phyloP scores from a whole-genome alignment of 2,888 invertebrate species.

The Polydrusus tereticollis region DNA sequence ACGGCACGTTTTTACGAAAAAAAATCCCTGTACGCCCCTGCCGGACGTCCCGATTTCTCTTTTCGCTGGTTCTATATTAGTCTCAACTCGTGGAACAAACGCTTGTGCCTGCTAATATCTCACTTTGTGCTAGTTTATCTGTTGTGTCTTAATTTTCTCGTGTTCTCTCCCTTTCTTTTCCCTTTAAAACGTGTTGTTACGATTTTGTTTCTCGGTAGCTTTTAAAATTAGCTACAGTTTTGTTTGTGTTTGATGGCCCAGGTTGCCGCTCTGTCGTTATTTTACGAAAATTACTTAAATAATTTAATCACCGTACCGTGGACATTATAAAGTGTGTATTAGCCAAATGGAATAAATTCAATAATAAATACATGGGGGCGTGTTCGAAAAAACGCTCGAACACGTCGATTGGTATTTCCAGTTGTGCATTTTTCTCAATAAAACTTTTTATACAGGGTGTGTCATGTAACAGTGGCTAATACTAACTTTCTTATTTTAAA shows the following conservation, averaged over 20 bases:
- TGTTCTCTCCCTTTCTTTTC: conserved; percentile 31
- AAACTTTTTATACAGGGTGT: too few species aligned
- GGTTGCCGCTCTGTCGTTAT: not conserved
- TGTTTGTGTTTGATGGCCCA: not conserved
- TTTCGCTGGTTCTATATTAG: conserved; percentile 61
- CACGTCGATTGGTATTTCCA: too few species aligned
- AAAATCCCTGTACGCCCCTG: conserved; percentile 44
- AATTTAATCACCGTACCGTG: too few species aligned
- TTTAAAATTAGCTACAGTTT: conserved; percentile 11
- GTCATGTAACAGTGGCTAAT: too few species aligned
- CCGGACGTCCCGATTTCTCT: conserved; percentile 48
- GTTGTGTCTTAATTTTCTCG: conserved; percentile 63
- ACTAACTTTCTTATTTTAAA: too few species aligned
- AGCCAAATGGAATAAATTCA: too few species aligned
- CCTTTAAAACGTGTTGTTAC: conserved; percentile 17
- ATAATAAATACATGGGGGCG: too few species aligned
- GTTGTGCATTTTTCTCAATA: too few species aligned
- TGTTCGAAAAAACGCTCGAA: too few species aligned
- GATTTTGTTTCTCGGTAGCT: conserved; percentile 19
- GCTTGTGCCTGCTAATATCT: conserved; percentile 66
- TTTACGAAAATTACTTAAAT: too few species aligned
- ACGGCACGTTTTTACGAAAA: too few species aligned
- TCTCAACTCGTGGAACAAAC: conserved; percentile 64
- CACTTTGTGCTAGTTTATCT: conserved; percentile 65
- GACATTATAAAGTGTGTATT: too few species aligned